phyloP scores from a whole-genome alignment of 2,888 invertebrate genomes.

The Drosophila kuntzei region DNA sequence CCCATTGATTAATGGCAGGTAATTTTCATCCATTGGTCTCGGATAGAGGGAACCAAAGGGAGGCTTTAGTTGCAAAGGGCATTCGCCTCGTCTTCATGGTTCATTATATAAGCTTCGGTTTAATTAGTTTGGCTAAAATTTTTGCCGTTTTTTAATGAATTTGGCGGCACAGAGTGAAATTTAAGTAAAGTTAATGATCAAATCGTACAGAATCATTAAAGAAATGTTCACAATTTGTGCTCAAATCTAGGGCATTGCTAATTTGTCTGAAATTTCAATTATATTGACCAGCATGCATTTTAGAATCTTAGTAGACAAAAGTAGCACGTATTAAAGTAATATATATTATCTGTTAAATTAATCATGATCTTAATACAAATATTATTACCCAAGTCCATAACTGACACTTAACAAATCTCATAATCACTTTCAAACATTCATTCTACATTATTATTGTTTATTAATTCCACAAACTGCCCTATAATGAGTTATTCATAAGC shows the following conservation, averaged over 20 bases:
- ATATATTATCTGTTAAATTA: background rate
- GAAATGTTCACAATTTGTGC: slow-evolving; percentile 33
- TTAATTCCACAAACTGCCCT: slow-evolving; percentile 3
- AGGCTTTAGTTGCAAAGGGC: slow-evolving; percentile 44
- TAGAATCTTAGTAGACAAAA: background rate
- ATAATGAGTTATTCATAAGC: slow-evolving; percentile 33
- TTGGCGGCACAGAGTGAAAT: slow-evolving; percentile 50
- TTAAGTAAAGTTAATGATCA: slow-evolving; percentile 53
- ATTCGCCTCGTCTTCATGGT: slow-evolving; percentile 58
- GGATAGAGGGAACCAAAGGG: slow-evolving; percentile 22
- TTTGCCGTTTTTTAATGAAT: slow-evolving; percentile 65
- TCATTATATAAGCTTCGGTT: slow-evolving; percentile 70
- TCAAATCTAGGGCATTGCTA: slow-evolving; percentile 50
- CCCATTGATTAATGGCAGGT: slow-evolving; percentile 70
- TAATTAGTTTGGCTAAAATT: slow-evolving; percentile 65
- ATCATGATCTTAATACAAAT: background rate
- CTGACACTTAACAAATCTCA: background rate
- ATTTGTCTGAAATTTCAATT: slow-evolving; percentile 38
- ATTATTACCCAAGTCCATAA: background rate
- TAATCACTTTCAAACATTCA: slow-evolving; percentile 5
- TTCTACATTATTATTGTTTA: slow-evolving; percentile 9
- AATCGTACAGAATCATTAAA: slow-evolving; percentile 64
- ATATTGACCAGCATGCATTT: slow-evolving; percentile 9
- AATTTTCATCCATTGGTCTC: slow-evolving; percentile 53
- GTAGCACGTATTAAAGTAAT: background rate